Base-by-base conservation (phyloP, 2,113 vertebrate genomes). In the Chionis minor region DNA sequence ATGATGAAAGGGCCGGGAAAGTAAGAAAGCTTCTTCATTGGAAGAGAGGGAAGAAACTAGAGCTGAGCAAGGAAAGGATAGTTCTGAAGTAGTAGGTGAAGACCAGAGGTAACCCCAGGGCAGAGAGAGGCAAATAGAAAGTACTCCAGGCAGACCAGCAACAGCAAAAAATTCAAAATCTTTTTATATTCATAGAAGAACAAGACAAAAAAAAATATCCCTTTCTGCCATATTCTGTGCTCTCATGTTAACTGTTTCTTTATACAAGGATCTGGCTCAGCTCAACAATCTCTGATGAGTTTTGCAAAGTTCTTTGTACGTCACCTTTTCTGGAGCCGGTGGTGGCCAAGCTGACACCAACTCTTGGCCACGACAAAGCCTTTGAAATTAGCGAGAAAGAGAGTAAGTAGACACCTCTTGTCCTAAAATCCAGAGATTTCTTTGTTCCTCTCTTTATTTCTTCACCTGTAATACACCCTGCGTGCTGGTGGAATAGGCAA, bases 291-390 rank as follows among this genome's bases (percentile, higher is more conserved):
- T 56, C 77, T 40, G 5, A 7, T 1, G 3, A 61, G 5, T 69
- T 73, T 63, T 30, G 44, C 21, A 23, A 13, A 30, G 65, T 38
- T 55, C 49, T 74, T 70, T 61, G 9, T 59, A 26, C 0, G 0
- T 62, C 66, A 45, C 2, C 8, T 58, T 83, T 30, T 67, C 47
- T 8, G 20, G 27, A 87, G 38, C 54, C 33, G 14, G 14, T 35
- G 45, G 16, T 33, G 11, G 35, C 24, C 2, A 4, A 70, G 51
- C 6, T 45, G 66, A 59, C 24, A 19, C 12, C 7, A 9, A 27
- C 19, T 49, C 27, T 51, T 47, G 26, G 22, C 4, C 5, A 1
- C n/a, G 23, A 42, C 47, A 92, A 90, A 81, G 22, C 21, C 30
- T 72, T 62, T 69, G 12, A 72, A 63, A 9, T 63, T 33, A 69